These are phyloP conservation scores for Berghia stephanieae DNA, from an alignment of 1,140 invertebrate species.

Conservation along the genomic window DNA sequence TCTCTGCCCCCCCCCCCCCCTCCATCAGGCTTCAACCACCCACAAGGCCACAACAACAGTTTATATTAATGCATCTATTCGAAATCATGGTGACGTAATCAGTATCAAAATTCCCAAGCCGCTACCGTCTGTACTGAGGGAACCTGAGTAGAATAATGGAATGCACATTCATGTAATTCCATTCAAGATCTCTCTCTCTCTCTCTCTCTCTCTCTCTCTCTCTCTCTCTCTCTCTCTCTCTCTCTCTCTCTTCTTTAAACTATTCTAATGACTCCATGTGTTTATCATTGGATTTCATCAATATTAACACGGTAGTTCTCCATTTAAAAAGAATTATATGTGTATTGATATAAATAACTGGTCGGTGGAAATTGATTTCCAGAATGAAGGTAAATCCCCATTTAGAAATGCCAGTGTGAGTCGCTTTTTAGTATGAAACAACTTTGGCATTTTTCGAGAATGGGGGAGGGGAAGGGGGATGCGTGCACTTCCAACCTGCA, in stretches of 20 bases:
- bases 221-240: neutral
- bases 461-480: too few species aligned
- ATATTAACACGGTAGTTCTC: too few species aligned
- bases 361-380: too few species aligned
- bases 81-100: too few species aligned
- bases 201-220: conserved; percentile 1
- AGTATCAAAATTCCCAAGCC: too few species aligned
- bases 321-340: too few species aligned
- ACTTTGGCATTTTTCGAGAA: too few species aligned
- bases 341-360: neutral
- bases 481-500: too few species aligned
- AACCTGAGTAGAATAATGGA: too few species aligned
- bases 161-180: neutral
- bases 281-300: neutral
- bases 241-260: conserved; percentile 3
- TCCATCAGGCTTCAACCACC: neutral
- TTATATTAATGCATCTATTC: neutral
- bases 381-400: neutral
- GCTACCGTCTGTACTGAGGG: too few species aligned
- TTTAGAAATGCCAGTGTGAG: neutral
- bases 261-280: neutral
- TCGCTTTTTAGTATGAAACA: neutral
- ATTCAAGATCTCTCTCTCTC: neutral
- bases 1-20: neutral
- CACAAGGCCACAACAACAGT: neutral